These are phyloP conservation scores for Periophthalmus modestus DNA, from an alignment of 2,113 vertebrate genomes.

Conservation along the genomic window DNA sequence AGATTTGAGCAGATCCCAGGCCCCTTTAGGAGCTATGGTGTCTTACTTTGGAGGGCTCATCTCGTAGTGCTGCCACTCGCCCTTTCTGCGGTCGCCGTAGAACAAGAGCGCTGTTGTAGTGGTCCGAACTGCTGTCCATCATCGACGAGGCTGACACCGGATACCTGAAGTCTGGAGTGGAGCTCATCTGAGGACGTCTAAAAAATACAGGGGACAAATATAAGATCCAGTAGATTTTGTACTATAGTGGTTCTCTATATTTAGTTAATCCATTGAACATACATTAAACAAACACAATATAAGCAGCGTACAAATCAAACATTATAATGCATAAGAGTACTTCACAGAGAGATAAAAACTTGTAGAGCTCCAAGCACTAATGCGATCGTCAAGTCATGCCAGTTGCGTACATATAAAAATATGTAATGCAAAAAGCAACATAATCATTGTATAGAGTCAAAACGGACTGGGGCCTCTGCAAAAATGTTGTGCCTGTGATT, in stretches of 20 bases:
- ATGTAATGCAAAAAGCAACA: too few relatives aligned
- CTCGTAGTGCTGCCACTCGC: conserved; percentile 87
- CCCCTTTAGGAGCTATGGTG: neutral
- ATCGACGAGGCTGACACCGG: conserved; percentile 82
- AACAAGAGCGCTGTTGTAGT: conserved; percentile 85
- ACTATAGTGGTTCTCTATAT: neutral
- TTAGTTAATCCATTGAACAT: too few relatives aligned
- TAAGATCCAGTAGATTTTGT: neutral
- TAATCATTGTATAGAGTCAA: too few relatives aligned
- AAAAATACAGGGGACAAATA: conserved; percentile 8
- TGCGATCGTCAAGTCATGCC: too few relatives aligned
- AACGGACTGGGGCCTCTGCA: too few relatives aligned
- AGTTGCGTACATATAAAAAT: too few relatives aligned
- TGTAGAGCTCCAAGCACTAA: too few relatives aligned
- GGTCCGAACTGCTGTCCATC: conserved; percentile 83
- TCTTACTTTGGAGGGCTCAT: conserved; percentile 91
- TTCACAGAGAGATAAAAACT: too few relatives aligned
- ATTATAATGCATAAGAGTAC: too few relatives aligned
- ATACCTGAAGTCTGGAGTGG: conserved; percentile 91
- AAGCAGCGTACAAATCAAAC: too few relatives aligned
- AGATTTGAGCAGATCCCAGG: neutral
- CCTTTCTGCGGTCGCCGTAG: conserved; percentile 91
- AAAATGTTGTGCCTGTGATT: too few relatives aligned
- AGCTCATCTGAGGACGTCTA: conserved; percentile 85
- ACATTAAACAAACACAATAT: too few relatives aligned